phyloP scores from a whole-genome alignment of 2,797 vertebrate genomes.

The Chelmon rostratus region DNA sequence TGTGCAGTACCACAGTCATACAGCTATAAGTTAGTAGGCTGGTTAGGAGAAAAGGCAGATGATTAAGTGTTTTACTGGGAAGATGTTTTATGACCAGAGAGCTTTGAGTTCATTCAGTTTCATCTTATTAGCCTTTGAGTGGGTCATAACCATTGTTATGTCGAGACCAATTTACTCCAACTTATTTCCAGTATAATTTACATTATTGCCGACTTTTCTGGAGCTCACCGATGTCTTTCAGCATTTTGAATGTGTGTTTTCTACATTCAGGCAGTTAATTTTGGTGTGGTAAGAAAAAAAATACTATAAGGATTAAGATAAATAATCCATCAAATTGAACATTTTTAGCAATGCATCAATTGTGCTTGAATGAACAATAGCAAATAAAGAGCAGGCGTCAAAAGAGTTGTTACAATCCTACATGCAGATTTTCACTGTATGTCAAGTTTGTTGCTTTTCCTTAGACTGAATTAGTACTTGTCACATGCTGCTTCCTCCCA shows the following conservation, averaged over 20 bases:
- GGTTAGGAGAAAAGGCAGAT: not conserved
- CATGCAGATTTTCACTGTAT: not conserved
- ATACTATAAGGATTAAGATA: not conserved
- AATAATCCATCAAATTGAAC: not conserved
- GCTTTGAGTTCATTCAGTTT: not conserved
- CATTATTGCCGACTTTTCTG: not conserved
- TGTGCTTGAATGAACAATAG: not conserved
- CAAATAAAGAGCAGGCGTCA: not conserved
- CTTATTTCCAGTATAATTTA: not conserved
- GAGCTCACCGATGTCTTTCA: not conserved
- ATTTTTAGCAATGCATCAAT: not conserved
- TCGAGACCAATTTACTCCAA: not conserved
- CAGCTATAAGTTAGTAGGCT: not conserved
- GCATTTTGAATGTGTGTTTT: not conserved
- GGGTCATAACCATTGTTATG: not conserved
- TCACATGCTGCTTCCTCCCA: constrained; percentile 6
- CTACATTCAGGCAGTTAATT: not conserved
- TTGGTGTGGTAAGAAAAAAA: not conserved
- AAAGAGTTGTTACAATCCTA: not conserved
- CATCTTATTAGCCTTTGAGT: not conserved
- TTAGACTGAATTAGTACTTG: not conserved
- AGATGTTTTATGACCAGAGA: not conserved
- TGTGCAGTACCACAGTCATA: not conserved
- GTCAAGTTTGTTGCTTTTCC: not conserved
- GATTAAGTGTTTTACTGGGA: not conserved